Evolutionary conservation across 1,140 invertebrate species (phyloP).

Genomic region (Cylas formicarius): DNA sequence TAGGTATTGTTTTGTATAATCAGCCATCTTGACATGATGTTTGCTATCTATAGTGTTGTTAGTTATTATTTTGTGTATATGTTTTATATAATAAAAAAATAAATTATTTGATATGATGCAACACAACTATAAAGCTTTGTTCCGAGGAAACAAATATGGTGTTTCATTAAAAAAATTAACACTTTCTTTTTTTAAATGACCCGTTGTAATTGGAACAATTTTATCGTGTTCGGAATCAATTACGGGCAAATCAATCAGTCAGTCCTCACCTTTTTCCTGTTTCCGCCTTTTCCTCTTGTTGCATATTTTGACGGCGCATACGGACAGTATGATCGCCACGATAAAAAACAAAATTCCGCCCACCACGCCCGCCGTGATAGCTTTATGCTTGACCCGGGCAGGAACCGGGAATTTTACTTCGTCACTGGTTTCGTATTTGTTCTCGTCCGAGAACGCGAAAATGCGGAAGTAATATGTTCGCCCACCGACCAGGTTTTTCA

Average conservation of each 20-base stretch:
- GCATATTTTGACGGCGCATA: conserved; percentile 95
- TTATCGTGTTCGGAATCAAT: no score
- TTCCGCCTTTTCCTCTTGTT: conserved; percentile 92
- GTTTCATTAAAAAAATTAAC: no score
- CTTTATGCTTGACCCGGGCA: conserved; percentile 81
- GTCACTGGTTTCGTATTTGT: conserved; percentile 75
- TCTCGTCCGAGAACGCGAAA: conserved; percentile 73
- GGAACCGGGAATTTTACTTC: conserved; percentile 81
- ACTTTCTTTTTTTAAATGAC: no score
- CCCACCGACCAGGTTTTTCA: conserved; percentile 84
- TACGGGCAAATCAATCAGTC: neutral
- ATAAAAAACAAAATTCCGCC: conserved; percentile 94
- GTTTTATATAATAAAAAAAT: no score
- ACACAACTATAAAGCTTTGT: no score
- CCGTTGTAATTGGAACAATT: no score
- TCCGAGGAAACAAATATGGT: no score
- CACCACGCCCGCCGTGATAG: conserved; percentile 86
- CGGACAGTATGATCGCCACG: conserved; percentile 89
- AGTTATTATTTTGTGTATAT: no score
- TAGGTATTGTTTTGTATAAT: no score
- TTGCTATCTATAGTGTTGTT: no score
- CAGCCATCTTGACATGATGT: no score
- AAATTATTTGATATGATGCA: no score
- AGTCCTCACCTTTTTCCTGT: conserved; percentile 88
- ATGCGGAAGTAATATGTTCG: conserved; percentile 87